Evolutionary conservation across 2,797 vertebrate species (phyloP).

Genomic region (Apogon talboti): DNA sequence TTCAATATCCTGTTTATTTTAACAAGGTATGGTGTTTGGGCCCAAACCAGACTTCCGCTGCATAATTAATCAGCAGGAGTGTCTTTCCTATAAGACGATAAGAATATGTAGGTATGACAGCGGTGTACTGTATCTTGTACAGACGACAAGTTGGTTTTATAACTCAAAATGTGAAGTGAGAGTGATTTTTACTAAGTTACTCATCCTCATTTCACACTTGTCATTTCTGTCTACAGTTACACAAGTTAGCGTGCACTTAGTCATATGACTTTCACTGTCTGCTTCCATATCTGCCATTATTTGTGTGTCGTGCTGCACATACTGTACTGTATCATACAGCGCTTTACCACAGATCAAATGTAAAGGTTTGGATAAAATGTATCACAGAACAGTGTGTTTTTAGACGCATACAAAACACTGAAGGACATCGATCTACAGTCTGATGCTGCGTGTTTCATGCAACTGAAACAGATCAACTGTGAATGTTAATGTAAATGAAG

Average conservation of each 20-base stretch:
- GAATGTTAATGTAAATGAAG: neutral
- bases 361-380: neutral
- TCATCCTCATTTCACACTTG: constrained; percentile 78
- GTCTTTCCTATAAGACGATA: constrained; percentile 60
- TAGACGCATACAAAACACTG: neutral
- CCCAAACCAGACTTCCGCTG: constrained; percentile 55
- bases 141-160: constrained; percentile 33
- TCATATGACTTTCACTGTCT: constrained; percentile 69
- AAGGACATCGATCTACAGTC: neutral
- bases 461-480: neutral
- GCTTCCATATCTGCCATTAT: constrained; percentile 11
- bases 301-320: constrained; percentile 21
- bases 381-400: neutral
- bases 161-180: constrained; percentile 57
- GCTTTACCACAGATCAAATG: neutral
- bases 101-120: constrained; percentile 22
- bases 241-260: constrained; percentile 57
- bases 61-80: constrained; percentile 57
- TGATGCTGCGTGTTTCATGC: neutral
- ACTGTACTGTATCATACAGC: constrained; percentile 8
- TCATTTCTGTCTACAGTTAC: constrained; percentile 83
- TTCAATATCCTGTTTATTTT: constrained; percentile 79
- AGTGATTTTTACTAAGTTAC: constrained; percentile 79
- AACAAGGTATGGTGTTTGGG: constrained; percentile 50
- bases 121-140: neutral